These are phyloP conservation scores for Cetoscarus ocellatus DNA, from an alignment of 2,797 vertebrate genomes.

Conservation along the genomic window DNA sequence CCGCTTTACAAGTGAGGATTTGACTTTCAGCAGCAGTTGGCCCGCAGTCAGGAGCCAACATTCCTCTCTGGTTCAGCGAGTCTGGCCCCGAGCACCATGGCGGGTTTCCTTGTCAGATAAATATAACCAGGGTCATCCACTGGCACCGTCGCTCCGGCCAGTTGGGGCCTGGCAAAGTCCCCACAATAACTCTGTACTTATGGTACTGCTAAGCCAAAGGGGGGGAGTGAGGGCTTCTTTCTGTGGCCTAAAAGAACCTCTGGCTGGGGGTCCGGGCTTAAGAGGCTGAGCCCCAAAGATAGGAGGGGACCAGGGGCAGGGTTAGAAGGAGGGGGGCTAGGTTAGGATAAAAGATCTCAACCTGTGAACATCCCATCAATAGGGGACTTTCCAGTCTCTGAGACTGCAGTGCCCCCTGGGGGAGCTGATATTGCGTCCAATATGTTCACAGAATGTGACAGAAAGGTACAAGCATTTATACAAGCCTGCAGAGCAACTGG, in stretches of 20 bases:
- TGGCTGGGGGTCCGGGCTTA: slow-evolving; percentile 74
- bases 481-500: slow-evolving; percentile 31
- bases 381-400: slow-evolving; percentile 29
- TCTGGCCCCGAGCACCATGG: slow-evolving; percentile 64
- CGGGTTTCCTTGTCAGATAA: slow-evolving; percentile 84
- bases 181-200: slow-evolving; percentile 80
- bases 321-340: slow-evolving; percentile 9
- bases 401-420: slow-evolving; percentile 65
- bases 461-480: slow-evolving; percentile 57
- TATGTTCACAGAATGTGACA: slow-evolving; percentile 47
- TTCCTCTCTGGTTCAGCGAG: slow-evolving; percentile 71
- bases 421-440: slow-evolving; percentile 35
- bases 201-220: slow-evolving; percentile 71
- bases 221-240: slow-evolving; percentile 51
- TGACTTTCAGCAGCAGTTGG: slow-evolving; percentile 70
- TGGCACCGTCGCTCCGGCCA: slow-evolving; percentile 67
- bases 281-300: slow-evolving; percentile 76
- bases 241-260: slow-evolving; percentile 81
- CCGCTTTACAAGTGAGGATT: slow-evolving; percentile 46
- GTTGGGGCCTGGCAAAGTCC: slow-evolving; percentile 74
- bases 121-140: slow-evolving; percentile 83
- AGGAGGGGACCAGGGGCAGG: slow-evolving; percentile 27
- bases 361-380: slow-evolving; percentile 57
- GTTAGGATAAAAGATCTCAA: slow-evolving; percentile 70
- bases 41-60: slow-evolving; percentile 44